Conservation (phyloP, 2,113 vertebrate species). For the Brachyhypopomus occidentalis region DNA sequence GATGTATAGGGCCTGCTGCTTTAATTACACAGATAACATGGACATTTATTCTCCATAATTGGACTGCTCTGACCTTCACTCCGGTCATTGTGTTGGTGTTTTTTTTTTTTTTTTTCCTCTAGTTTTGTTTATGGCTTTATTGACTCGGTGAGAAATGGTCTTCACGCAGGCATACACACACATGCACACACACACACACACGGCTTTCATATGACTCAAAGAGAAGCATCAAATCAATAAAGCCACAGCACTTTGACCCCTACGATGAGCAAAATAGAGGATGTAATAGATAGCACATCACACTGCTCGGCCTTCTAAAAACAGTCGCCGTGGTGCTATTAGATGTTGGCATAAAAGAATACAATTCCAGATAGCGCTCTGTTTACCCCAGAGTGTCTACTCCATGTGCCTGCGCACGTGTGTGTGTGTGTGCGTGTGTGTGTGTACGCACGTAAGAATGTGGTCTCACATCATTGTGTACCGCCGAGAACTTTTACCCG, state of each 20-base stretch:
- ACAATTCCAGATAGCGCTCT: constrained; percentile 6
- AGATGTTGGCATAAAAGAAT: constrained; percentile 25
- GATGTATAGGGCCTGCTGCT: constrained; percentile 14
- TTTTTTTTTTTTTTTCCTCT: constrained; percentile 20
- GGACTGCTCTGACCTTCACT: constrained; percentile 43
- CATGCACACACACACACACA: constrained; percentile 20
- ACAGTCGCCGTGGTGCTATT: constrained; percentile 17
- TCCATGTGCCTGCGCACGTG: neutral
- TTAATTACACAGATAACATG: constrained; percentile 49
- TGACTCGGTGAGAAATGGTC: constrained; percentile 24
- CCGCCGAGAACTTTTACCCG: constrained; percentile 19
- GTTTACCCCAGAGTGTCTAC: neutral
- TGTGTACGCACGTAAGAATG: neutral
- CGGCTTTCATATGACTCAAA: neutral
- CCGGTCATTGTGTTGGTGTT: constrained; percentile 7
- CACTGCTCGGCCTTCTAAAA: constrained; percentile 11
- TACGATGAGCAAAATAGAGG: neutral
- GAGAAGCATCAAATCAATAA: constrained; percentile 11
- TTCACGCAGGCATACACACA: neutral
- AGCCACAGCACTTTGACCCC: neutral
- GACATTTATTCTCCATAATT: constrained; percentile 48
- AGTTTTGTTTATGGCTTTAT: constrained; percentile 43
- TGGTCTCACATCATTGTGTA: constrained; percentile 14
- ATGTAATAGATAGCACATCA: neutral
- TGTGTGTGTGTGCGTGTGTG: constrained; percentile 1